Conservation (phyloP, 2,797 vertebrate genomes). For the Miichthys miiuy region DNA sequence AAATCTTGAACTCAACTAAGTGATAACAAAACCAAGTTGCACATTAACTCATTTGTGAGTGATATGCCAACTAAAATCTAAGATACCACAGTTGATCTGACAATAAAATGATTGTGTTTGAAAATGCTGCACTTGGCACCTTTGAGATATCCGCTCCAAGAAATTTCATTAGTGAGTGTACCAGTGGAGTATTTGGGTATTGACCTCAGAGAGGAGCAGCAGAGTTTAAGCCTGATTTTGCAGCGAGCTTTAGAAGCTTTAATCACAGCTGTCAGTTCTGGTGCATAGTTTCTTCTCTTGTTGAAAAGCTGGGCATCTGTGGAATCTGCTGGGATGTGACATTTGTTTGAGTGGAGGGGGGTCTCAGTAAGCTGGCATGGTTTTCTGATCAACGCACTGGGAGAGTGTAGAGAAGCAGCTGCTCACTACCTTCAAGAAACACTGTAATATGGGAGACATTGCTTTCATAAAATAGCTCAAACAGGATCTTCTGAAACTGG, state of each 20-base stretch:
- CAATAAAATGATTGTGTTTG: not conserved
- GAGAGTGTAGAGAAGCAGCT: conserved; percentile 50
- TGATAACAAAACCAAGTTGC: not conserved
- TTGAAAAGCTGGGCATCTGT: conserved; percentile 47
- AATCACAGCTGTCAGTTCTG: conserved; percentile 64
- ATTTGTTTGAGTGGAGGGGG: conserved; percentile 57
- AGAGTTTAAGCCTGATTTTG: conserved; percentile 30
- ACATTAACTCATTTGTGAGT: not conserved
- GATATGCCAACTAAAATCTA: not conserved
- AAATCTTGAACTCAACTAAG: not conserved
- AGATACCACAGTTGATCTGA: not conserved
- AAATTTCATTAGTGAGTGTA: conserved; percentile 15
- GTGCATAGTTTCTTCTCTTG: conserved; percentile 22
- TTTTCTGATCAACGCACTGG: conserved; percentile 17
- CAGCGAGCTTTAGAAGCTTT: conserved; percentile 50
- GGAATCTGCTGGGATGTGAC: conserved; percentile 61
- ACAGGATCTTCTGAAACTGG: not conserved
- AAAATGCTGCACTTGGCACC: not conserved
- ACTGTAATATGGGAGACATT: not conserved
- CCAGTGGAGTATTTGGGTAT: not conserved
- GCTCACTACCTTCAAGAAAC: conserved; percentile 39
- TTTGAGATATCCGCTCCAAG: not conserved
- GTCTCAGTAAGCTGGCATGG: conserved; percentile 19
- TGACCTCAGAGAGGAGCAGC: conserved; percentile 21
- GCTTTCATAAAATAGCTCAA: not conserved